Base-by-base conservation (phyloP, 2,113 vertebrate species). In the Labeo catla region DNA sequence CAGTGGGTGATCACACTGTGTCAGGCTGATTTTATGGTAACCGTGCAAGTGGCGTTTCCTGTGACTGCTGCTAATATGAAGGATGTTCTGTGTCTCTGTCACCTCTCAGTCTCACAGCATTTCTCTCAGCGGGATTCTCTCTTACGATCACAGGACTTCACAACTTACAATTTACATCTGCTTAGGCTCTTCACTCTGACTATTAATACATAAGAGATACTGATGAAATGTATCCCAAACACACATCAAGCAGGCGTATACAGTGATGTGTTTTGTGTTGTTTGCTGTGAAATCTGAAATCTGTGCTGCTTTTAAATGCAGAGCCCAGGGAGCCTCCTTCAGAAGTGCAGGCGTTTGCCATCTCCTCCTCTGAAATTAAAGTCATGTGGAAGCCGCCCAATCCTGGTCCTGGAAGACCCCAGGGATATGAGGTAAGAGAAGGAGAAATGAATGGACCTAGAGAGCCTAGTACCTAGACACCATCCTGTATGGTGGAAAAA, bases 361-460 rank as follows among this genome's bases (percentile, higher is more conserved):
- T 97, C 89, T 99, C 98, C 86, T 95, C 97, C 76, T 97, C 97
- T 8, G 97, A 98, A 94, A 96, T 99, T 83, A 95, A 96, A 87
- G 95, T 98, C 89, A 94, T 91, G 0, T 99, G 98, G 98, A 98
- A 95, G 91, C 94, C 96, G 12, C 94, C 94, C 63, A 96, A 93
- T 90, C 97, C 97, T 68, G 97, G 96, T 34, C 96, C 97, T 39
- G 97, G 97, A 95, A 96, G 94, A 94, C 97, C 98, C 2, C 94
- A 95, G 93, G 97, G 96, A 94, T 99, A 98, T 91, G 97, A 99
- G 97, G 98, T 99, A 28, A 73, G 59, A 61, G 7, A 77, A 49
- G 15, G 47, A 45, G 79, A 57, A 6, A 52, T 4, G 0, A 43
- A 76, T 61, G 1, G 43, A 65, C 39, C 23, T 36, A 15, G 34